Evolutionary conservation across 2,888 invertebrate genomes (phyloP).

Genomic region (Orgyia antiqua): DNA sequence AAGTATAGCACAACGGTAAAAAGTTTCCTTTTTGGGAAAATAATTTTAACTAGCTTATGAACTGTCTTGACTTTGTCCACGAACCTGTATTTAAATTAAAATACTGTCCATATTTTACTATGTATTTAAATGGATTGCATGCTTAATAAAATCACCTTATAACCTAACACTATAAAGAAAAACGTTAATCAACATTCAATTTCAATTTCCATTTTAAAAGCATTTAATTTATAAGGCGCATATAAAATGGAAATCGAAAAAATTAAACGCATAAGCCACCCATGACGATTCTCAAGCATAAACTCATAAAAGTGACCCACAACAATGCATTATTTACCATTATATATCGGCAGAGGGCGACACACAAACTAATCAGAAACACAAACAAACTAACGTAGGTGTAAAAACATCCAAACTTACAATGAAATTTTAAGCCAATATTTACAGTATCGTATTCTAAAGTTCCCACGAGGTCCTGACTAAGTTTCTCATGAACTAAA

Average conservation of each 20-base stretch:
- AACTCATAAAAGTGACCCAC: slow-evolving; percentile 67
- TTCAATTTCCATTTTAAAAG: slow-evolving; percentile 9
- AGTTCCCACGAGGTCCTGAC: slow-evolving; percentile 72
- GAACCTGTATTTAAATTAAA: no score
- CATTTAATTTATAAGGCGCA: slow-evolving; percentile 22
- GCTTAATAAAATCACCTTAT: neutral
- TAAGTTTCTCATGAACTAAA: slow-evolving; percentile 61
- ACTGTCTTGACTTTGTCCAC: no score
- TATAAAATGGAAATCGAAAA: slow-evolving; percentile 24
- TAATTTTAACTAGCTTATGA: no score
- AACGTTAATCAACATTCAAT: slow-evolving; percentile 10
- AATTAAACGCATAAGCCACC: slow-evolving; percentile 55
- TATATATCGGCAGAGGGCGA: slow-evolving; percentile 71
- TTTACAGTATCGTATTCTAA: slow-evolving; percentile 56
- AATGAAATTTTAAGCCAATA: slow-evolving; percentile 63
- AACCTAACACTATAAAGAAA: slow-evolving; percentile 4
- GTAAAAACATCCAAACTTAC: slow-evolving; percentile 57
- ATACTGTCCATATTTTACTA: no score
- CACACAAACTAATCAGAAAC: slow-evolving; percentile 69
- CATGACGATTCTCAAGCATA: slow-evolving; percentile 60
- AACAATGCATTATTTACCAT: slow-evolving; percentile 77
- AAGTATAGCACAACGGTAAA: no score
- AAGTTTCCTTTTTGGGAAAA: no score
- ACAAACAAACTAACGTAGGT: slow-evolving; percentile 67
- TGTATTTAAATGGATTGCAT: no score